phyloP scores from a whole-genome alignment of 92 coral and sea anemone genomes.

The Parazoanthus swiftii region DNA sequence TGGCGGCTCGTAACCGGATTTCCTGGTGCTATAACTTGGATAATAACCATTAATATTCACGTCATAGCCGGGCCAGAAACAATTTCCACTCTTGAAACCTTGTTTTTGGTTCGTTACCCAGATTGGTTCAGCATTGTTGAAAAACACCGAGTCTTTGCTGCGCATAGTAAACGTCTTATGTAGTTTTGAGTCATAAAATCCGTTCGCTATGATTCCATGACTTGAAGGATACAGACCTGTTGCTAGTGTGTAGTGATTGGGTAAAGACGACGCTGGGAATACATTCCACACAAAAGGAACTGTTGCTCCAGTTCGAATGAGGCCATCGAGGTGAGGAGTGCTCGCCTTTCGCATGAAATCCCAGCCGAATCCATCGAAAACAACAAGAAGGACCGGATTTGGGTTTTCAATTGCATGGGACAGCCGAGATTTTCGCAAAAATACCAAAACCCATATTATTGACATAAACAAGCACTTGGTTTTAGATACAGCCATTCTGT shows the following conservation, averaged over 20 bases:
- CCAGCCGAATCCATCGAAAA: conserved; percentile 92
- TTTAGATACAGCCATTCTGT: too few species aligned
- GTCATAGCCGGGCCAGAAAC: conserved; percentile 79
- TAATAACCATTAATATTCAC: conserved; percentile 46
- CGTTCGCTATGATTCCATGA: conserved; percentile 79
- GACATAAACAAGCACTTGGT: too few species aligned
- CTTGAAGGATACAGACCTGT: conserved; percentile 87
- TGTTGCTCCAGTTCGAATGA: conserved; percentile 59
- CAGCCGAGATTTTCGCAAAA: background rate
- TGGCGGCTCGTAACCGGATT: conserved; percentile 47
- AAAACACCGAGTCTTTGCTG: conserved; percentile 75
- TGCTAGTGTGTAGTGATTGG: conserved; percentile 88
- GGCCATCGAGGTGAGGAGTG: conserved; percentile 53
- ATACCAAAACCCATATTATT: background rate
- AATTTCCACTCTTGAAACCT: conserved; percentile 62
- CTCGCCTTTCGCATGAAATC: conserved; percentile 72
- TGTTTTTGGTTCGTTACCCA: conserved; percentile 89
- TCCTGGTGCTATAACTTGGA: conserved; percentile 52
- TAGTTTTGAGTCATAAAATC: conserved; percentile 67
- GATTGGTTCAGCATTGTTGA: conserved; percentile 77
- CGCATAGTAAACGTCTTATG: conserved; percentile 57
- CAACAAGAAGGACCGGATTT: conserved; percentile 62
- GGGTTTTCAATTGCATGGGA: background rate
- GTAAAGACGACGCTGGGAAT: conserved; percentile 82
- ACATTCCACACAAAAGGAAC: conserved; percentile 78